Evolutionary conservation across 2,113 vertebrate species (phyloP), one percentile per base, ranked within the genome.

Genomic region (Mandrillus leucophaeus): DNA sequence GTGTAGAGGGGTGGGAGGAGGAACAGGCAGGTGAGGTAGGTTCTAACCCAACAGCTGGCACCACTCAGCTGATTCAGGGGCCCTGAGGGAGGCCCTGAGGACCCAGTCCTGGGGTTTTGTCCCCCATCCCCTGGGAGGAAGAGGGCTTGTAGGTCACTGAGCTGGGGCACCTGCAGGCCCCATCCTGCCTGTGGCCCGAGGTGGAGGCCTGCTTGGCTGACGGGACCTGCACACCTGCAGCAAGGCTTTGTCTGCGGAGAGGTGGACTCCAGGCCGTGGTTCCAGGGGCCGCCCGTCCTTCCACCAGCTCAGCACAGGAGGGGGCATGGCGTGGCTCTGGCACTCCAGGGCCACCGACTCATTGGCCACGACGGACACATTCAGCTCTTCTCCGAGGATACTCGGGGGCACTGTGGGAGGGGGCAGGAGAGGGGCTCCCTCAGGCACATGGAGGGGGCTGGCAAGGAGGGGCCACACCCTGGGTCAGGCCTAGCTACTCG

Each of bases 211-310:
- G 23, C 66, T 25, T 35, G 25, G 75, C 11, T 9, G 5, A 16
- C 68, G 50, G 85, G 0, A 0, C 27, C 61, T 6, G 0, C 55
- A 66, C 80, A 99, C 99, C 99, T 99, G 98, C 75, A 99, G 98
- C 70, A 98, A 17, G 25, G 98, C 98, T 14, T 99, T 98, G 32
- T 99, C 98, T 14, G 97, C 96, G 0, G 98, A 99, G 66, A 99
- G 97, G 55, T 85, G 97, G 90, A 98, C 48, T 1, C 98, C 98
- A 0, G 88, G 93, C 83, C 98, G 97, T 0, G 72, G 96, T 27
- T 85, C n/a, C 40, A 99, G 97, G n/a, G 97, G 93, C 6, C 3
- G 92, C 50, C 98, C 98, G 0, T 99, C 98, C 92, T 99, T 99
- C 88, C 91, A 30, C 99, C 99, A 99, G 72, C 9, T 98, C 66